These are phyloP conservation scores for Nerophis lumbriciformis DNA, from an alignment of 2,113 vertebrate genomes.

Conservation along the genomic window DNA sequence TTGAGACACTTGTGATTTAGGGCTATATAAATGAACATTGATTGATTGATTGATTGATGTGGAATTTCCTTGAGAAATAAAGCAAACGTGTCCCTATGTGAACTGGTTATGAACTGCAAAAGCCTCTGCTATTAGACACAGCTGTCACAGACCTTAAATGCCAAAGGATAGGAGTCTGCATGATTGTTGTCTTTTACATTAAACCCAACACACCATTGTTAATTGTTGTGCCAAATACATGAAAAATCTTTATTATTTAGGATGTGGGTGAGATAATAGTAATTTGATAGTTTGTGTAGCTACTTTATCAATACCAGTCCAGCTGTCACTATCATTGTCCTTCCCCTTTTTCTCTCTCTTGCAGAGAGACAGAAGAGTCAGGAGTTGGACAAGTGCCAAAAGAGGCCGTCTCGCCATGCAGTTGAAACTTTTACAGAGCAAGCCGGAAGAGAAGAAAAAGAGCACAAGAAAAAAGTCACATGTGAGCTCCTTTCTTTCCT, in stretches of 20 bases:
- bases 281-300: background rate
- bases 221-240: background rate
- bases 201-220: constrained; percentile 1
- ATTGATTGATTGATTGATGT: no score
- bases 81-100: constrained; percentile 27
- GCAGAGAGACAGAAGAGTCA: constrained; percentile 55
- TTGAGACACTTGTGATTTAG: no score
- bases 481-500: constrained; percentile 37
- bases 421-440: constrained; percentile 73
- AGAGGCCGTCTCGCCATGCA: constrained; percentile 65
- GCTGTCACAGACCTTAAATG: constrained; percentile 18
- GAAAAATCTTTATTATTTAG: background rate
- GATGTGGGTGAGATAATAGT: constrained; percentile 1
- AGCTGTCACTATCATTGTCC: constrained; percentile 59
- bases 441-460: constrained; percentile 69
- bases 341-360: constrained; percentile 39
- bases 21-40: no score
- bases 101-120: constrained; percentile 40
- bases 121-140: constrained; percentile 42
- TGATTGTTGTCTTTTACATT: constrained; percentile 1
- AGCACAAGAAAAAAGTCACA: constrained; percentile 51
- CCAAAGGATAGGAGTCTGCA: background rate
- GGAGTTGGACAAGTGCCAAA: constrained; percentile 67
- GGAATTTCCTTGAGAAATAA: constrained; percentile 4
- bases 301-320: background rate